phyloP scores from a whole-genome alignment of 2,888 invertebrate genomes.

The Endotricha flammealis region DNA sequence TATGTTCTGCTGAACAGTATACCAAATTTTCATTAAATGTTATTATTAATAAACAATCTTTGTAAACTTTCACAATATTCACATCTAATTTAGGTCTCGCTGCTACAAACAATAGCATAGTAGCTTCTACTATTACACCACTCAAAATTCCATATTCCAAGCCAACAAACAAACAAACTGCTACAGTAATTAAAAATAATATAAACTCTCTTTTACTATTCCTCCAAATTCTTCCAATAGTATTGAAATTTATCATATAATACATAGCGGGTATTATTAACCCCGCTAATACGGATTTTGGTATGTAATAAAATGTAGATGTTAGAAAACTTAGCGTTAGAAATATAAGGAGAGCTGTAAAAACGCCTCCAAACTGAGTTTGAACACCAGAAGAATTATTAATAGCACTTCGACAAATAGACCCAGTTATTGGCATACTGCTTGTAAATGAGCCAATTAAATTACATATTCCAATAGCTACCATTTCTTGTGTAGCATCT shows the following conservation, averaged over 20 bases:
- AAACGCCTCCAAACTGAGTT: constrained; percentile 88
- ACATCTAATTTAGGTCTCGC: constrained; percentile 48
- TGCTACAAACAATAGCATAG: constrained; percentile 47
- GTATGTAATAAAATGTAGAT: constrained; percentile 89
- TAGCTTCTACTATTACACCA: constrained; percentile 51
- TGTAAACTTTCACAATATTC: constrained; percentile 30
- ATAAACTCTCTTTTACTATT: constrained; percentile 81
- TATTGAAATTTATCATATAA: constrained; percentile 87
- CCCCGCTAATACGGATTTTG: constrained; percentile 90
- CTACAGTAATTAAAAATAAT: constrained; percentile 41
- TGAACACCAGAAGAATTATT: constrained; percentile 94
- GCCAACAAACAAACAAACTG: constrained; percentile 44
- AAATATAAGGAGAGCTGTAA: constrained; percentile 86
- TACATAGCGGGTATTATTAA: constrained; percentile 94
- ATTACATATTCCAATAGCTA: constrained; percentile 92
- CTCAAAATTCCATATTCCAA: constrained; percentile 61
- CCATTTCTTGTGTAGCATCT: constrained; percentile 94
- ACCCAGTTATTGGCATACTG: constrained; percentile 93
- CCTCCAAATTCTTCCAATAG: constrained; percentile 82
- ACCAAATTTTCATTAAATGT: constrained; percentile 43
- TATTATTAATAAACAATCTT: constrained; percentile 41
- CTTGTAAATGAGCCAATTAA: constrained; percentile 88
- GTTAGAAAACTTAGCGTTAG: constrained; percentile 89
- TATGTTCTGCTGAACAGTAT: constrained; percentile 62
- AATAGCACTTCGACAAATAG: constrained; percentile 91